phyloP scores from a whole-genome alignment of 2,113 vertebrate genomes.

The Lepisosteus osseus region DNA sequence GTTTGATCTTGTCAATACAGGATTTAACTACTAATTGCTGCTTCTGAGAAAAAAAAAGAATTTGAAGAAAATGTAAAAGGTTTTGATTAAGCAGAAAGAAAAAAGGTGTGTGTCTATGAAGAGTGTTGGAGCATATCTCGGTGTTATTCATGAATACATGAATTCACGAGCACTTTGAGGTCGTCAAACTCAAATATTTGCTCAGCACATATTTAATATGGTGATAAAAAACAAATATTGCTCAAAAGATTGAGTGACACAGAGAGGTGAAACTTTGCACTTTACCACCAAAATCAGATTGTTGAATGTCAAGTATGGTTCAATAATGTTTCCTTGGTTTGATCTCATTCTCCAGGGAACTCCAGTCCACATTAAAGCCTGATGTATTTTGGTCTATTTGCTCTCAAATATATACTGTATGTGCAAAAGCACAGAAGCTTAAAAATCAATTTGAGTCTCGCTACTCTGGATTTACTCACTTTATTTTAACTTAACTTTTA shows the following conservation, averaged over 20 bases:
- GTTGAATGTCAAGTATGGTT: neutral
- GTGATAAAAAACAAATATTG: constrained; percentile 65
- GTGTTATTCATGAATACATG: constrained; percentile 57
- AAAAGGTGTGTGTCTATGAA: constrained; percentile 49
- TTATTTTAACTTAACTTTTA: constrained; percentile 40
- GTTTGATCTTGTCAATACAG: no score
- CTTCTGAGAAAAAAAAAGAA: no score
- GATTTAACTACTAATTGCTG: no score
- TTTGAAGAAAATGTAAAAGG: neutral
- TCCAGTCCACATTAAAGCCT: constrained; percentile 54
- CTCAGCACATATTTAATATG: constrained; percentile 67
- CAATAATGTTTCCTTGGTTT: neutral
- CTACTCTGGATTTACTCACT: constrained; percentile 50
- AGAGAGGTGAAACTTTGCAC: constrained; percentile 54
- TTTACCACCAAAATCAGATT: constrained; percentile 23
- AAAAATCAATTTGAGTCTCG: constrained; percentile 50
- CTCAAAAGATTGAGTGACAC: constrained; percentile 58
- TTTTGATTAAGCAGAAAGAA: constrained; percentile 19
- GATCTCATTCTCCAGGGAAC: constrained; percentile 41
- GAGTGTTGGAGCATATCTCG: constrained; percentile 44
- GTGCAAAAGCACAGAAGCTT: constrained; percentile 45
- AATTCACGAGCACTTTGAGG: constrained; percentile 67
- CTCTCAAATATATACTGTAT: constrained; percentile 33
- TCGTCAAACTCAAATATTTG: constrained; percentile 68
- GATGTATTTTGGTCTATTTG: constrained; percentile 43